These are phyloP conservation scores for Idris sp. DNA, from an alignment of 1,140 invertebrate genomes.

Conservation along the genomic window DNA sequence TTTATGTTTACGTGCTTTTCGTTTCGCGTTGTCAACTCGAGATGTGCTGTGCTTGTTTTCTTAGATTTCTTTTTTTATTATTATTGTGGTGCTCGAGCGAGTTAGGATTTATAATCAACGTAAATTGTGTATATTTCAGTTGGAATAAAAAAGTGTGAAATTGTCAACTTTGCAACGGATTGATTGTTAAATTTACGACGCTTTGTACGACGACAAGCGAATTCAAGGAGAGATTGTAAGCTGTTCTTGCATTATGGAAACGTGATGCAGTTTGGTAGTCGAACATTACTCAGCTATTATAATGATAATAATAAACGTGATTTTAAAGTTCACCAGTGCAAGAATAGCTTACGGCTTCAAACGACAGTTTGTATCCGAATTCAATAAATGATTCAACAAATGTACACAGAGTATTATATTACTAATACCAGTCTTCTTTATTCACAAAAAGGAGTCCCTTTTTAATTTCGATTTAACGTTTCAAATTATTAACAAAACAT, in stretches of 20 bases:
- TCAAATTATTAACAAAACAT: no score
- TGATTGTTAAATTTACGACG: slow-evolving; percentile 54
- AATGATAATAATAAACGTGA: slow-evolving; percentile 20
- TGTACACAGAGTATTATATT: slow-evolving; percentile 13
- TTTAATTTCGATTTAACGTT: no score
- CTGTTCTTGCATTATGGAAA: slow-evolving; percentile 61
- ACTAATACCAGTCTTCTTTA: no score
- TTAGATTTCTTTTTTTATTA: neutral
- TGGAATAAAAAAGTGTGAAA: neutral
- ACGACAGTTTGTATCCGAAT: slow-evolving; percentile 58
- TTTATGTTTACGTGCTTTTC: no score
- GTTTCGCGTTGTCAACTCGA: no score
- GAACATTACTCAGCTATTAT: no score
- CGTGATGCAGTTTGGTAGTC: no score
- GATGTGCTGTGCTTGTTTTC: neutral
- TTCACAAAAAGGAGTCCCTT: no score
- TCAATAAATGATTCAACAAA: slow-evolving; percentile 59
- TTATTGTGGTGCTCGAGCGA: slow-evolving; percentile 42
- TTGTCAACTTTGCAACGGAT: slow-evolving; percentile 52
- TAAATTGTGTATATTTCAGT: no score
- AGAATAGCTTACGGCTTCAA: slow-evolving; percentile 56
- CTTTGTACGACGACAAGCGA: slow-evolving; percentile 48
- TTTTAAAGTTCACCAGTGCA: slow-evolving; percentile 37
- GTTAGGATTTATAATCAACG: slow-evolving; percentile 26
- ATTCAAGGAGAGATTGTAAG: slow-evolving; percentile 48